A percentile compares a stretch with the other conserved stretches of the same genome.
phyloP scores from a whole-genome alignment of 2,797 vertebrate species.

The Chrosomus eos region DNA sequence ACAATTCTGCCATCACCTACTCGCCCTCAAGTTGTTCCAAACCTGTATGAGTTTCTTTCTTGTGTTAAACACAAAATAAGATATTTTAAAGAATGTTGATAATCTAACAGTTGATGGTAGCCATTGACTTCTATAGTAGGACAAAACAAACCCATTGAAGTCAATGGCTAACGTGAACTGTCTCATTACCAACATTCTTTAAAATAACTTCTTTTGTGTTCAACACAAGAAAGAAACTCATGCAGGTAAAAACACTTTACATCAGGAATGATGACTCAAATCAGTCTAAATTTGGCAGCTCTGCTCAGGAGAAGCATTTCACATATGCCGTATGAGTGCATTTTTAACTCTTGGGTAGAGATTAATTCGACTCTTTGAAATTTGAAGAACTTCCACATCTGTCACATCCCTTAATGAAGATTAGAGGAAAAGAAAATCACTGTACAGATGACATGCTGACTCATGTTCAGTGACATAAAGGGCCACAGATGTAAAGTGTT shows the following conservation, averaged over 20 bases:
- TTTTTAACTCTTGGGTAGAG: constrained; percentile 5
- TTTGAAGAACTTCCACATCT: constrained; percentile 4
- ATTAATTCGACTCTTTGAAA: constrained; percentile 6
- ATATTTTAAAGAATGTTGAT: not conserved
- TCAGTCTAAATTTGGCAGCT: not conserved
- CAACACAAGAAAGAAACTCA: not conserved
- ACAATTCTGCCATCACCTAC: not conserved
- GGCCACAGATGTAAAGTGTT: constrained; percentile 17
- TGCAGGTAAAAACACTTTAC: too few relatives aligned
- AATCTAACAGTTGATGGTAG: not conserved
- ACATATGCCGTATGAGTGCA: not conserved
- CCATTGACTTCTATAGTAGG: not conserved
- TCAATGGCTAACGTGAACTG: not conserved
- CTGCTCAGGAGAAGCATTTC: not conserved
- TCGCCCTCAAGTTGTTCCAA: not conserved
- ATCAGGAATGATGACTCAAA: not conserved
- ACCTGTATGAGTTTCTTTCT: not conserved
- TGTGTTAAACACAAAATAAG: not conserved
- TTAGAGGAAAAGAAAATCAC: not conserved
- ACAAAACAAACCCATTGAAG: too few relatives aligned
- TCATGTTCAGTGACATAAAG: constrained; percentile 26
- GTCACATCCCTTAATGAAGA: constrained; percentile 12
- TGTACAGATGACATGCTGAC: not conserved
- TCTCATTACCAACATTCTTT: not conserved
- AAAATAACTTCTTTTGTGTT: not conserved